Evolutionary conservation across 1,140 invertebrate genomes (phyloP), one percentile per base, ranked within the genome.

Genomic region (Sweltsa coloradensis): DNA sequence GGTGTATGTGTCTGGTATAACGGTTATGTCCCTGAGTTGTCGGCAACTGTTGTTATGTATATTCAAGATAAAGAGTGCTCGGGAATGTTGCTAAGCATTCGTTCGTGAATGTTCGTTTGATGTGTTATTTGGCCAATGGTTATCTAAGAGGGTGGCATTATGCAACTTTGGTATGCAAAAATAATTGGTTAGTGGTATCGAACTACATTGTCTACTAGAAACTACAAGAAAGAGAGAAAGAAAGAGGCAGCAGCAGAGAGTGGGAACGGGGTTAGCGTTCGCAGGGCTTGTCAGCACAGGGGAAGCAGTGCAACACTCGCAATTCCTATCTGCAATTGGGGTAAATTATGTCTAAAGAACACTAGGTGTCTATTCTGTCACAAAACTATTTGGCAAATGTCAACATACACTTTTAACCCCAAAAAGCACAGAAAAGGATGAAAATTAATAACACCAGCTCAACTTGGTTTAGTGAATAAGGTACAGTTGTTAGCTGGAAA

Each of bases 231-330:
- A 51, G 31, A 51, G 13, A 34, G 51, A 16, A 41, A 49, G 27
- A 45, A 22, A 49, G 29, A 44, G 27, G 41, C 24, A 51, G 36
- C 47, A 36, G 51, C 42, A 29, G 29, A 51, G 40, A 51, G n/a
- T n/a, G n/a, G n/a, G n/a, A n/a, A n/a, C n/a, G n/a, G n/a, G n/a
- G n/a, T n/a, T n/a, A n/a, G n/a, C n/a, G n/a, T n/a, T n/a, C 50
- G 50, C 45, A 54, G 55, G 57, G 52, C 55, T 57, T 59, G 55
- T 53, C 53, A 57, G 55, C 55, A 48, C 39, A 48, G 45, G 36
- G 46, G 22, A 24, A 26, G 25, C 36, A 44, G 34, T 42, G 25
- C n/a, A 43, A 42, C 26, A 47, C 25, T 29, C 42, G 21, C n/a
- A n/a, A n/a, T n/a, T n/a, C n/a, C n/a, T n/a, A n/a, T n/a, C n/a